Evolutionary conservation across 2,888 invertebrate species (phyloP).

Genomic region (Lampropteryx suffumata): DNA sequence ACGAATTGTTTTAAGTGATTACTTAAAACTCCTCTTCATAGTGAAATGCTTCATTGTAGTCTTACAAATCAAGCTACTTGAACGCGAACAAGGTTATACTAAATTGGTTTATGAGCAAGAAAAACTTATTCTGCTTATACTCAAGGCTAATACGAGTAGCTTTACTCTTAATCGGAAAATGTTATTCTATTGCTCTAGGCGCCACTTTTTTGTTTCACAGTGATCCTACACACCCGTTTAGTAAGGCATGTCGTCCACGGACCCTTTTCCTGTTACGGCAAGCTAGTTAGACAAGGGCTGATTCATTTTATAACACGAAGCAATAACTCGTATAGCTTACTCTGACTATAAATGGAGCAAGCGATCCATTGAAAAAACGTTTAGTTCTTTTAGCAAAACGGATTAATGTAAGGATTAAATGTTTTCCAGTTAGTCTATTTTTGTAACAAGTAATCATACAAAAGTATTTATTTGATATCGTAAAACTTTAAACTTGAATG

Average conservation of each 20-base stretch:
- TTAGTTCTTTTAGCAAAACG: no score
- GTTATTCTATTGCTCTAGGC: conserved; percentile 25
- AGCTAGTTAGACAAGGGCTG: conserved; percentile 57
- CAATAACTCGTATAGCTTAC: conserved; percentile 41
- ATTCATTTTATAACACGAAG: conserved; percentile 55
- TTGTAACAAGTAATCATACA: no score
- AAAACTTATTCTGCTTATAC: neutral
- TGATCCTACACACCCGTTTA: conserved; percentile 17
- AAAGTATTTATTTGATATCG: no score
- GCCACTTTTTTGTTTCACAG: conserved; percentile 23
- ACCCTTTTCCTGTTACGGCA: conserved; percentile 62
- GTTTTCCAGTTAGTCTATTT: no score
- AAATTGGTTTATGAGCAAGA: no score
- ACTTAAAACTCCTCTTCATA: no score
- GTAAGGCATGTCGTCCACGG: conserved; percentile 36
- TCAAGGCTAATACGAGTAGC: neutral
- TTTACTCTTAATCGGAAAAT: conserved; percentile 12
- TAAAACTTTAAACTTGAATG: no score
- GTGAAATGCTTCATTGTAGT: no score
- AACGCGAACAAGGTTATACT: no score
- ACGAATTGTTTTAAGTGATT: neutral
- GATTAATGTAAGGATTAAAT: neutral
- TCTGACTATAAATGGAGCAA: conserved; percentile 10
- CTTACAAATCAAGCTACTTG: no score
- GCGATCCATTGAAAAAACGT: neutral